phyloP scores from a whole-genome alignment of 2,797 vertebrate species.

The Gymnocypris eckloni region DNA sequence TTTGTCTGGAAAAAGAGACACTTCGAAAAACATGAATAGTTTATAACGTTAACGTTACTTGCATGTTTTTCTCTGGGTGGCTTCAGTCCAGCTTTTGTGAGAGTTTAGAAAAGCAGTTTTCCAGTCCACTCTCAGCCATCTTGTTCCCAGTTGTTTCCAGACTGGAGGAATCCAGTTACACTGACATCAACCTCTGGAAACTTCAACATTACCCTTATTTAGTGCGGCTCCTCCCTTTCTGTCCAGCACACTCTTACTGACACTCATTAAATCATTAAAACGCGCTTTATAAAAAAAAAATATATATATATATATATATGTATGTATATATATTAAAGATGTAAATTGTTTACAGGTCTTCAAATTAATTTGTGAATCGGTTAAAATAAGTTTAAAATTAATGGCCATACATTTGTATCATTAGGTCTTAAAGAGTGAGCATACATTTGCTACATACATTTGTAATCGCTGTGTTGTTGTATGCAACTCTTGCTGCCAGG shows the following conservation, averaged over 20 bases:
- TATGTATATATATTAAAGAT: not conserved
- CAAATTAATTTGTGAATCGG: not conserved
- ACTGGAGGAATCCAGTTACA: slow-evolving; percentile 75
- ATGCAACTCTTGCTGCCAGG: slow-evolving; percentile 67
- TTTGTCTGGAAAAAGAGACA: not conserved
- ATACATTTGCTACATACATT: not conserved
- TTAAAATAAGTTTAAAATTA: not conserved
- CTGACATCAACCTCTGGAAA: slow-evolving; percentile 62
- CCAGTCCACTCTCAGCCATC: slow-evolving; percentile 78
- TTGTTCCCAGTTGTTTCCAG: slow-evolving; percentile 75
- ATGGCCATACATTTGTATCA: not conserved
- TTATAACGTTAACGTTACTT: not conserved
- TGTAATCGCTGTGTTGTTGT: slow-evolving; percentile 53
- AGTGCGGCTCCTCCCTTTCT: slow-evolving; percentile 33
- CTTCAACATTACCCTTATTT: slow-evolving; percentile 37
- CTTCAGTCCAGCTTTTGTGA: slow-evolving; percentile 53
- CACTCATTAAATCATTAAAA: not conserved
- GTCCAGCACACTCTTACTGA: not conserved
- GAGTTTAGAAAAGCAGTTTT: slow-evolving; percentile 59
- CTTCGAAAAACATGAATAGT: not conserved
- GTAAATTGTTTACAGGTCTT: not conserved
- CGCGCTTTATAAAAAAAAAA: too few relatives aligned
- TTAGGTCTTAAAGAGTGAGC: not conserved
- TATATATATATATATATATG: too few relatives aligned
- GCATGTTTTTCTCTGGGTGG: not conserved